Conservation (phyloP, 2,888 invertebrate genomes). For the Pilophorus perplexus region DNA sequence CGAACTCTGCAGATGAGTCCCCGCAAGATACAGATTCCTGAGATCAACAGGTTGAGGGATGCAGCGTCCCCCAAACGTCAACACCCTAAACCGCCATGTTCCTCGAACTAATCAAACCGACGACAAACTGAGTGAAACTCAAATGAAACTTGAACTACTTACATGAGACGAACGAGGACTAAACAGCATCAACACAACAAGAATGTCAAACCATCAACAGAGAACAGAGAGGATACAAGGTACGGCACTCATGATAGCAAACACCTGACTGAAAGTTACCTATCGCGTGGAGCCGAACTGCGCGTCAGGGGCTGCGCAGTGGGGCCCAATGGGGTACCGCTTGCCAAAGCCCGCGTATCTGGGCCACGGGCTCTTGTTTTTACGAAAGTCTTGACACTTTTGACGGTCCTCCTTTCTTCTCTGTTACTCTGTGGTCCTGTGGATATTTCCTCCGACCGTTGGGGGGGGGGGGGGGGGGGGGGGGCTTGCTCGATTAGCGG, state of each 20-base stretch:
- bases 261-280: conserved; percentile 18
- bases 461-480: too few species aligned
- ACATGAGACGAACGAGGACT: background rate
- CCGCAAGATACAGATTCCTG: too few species aligned
- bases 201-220: background rate
- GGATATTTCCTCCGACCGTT: conserved; percentile 2
- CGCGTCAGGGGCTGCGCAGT: conserved; percentile 2
- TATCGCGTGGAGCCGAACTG: conserved; percentile 14
- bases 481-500: too few species aligned
- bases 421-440: background rate
- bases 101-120: too few species aligned
- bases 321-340: background rate
- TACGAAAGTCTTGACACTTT: conserved; percentile 16
- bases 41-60: too few species aligned
- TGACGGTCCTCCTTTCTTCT: too few species aligned
- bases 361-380: conserved; percentile 15
- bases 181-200: conserved; percentile 1
- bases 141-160: too few species aligned
- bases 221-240: background rate
- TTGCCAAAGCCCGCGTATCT: conserved; percentile 20
- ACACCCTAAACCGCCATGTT: too few species aligned
- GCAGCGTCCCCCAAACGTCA: too few species aligned
- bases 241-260: conserved; percentile 8
- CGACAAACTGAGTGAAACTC: too few species aligned
- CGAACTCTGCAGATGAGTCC: too few species aligned